Evolutionary conservation across 2,888 invertebrate species (phyloP), one percentile per base, ranked within the genome.

Genomic region (Tetranychus truncatus): DNA sequence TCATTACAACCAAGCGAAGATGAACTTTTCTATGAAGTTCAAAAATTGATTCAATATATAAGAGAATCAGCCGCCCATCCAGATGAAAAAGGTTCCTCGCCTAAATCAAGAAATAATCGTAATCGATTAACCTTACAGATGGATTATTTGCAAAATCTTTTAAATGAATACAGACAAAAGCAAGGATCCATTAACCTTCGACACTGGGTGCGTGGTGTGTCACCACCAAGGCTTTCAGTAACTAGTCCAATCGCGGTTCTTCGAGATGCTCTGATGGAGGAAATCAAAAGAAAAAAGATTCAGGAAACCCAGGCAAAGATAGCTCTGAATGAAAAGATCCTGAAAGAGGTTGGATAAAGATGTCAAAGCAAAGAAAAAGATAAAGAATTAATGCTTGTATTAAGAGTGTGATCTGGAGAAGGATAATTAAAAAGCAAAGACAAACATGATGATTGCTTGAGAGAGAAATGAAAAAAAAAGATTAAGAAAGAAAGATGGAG

Each of bases 231-330:
- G 18, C 65, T 73, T 5, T 73, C 73, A 21, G 73, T 73, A 5
- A 44, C 44, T 6, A 73, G 73, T 73, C 73, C 73, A 1, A 65
- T 73, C 9, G 73, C 21, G 4, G 65, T 73, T 21, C 73, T 73
- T 73, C 73, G 73, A 6, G 65, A 73, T 65, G 24, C 21, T 6
- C 21, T 73, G 20, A 65, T 73, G 65, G 21, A 65, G 15, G 73
- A 73, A 44, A 66, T 73, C 18, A 65, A 18, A 65, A 8, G 73
- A 18, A 21, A 44, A 55, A 46, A 65, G 34, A 65, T 73, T n/a
- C 18, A 73, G 21, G 34, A 73, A 73, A 46, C n/a, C 11, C 87
- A 87, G 81, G 86, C 87, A 81, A 88, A 89, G 82, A 87, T 88
- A 66, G 72, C 75, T 9, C 74, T 75, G 45, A 79, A 79, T 69